Conservation (phyloP, 2,888 invertebrate genomes). For the Steinernema hermaphroditum region DNA sequence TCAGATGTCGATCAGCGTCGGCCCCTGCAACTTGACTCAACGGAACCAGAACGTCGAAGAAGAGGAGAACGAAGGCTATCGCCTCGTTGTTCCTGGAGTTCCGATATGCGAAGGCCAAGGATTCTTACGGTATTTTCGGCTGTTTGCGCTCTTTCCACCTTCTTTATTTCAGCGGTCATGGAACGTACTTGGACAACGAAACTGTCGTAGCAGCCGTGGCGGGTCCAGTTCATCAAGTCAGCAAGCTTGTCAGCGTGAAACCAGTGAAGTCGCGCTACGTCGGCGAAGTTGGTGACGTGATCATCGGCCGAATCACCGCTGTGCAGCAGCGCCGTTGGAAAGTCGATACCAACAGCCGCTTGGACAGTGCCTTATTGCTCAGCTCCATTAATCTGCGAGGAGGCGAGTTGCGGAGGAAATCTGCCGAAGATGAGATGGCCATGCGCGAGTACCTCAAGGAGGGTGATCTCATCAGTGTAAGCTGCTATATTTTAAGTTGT, state of each 20-base stretch:
- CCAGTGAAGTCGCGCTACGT: slow-evolving; percentile 79
- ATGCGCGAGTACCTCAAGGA: slow-evolving; percentile 92
- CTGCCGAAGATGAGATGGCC: slow-evolving; percentile 93
- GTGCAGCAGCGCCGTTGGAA: slow-evolving; percentile 75
- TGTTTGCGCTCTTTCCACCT: not conserved
- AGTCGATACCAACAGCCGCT: slow-evolving; percentile 78
- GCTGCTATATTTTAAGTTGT: slow-evolving; percentile 28
- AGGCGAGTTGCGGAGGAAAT: slow-evolving; percentile 76
- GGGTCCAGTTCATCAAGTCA: slow-evolving; percentile 89
- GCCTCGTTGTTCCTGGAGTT: slow-evolving; percentile 46
- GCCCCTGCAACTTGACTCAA: not conserved
- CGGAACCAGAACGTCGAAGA: not conserved
- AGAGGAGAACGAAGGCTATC: not conserved
- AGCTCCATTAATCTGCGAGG: slow-evolving; percentile 97
- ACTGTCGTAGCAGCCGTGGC: slow-evolving; percentile 85
- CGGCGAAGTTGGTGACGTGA: slow-evolving; percentile 90
- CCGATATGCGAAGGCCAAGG: slow-evolving; percentile 43
- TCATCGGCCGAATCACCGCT: slow-evolving; percentile 89
- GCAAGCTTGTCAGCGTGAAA: slow-evolving; percentile 86
- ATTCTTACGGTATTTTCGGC: slow-evolving; percentile 45
- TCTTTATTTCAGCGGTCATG: slow-evolving; percentile 81
- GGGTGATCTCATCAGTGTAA: slow-evolving; percentile 88
- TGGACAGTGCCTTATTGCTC: slow-evolving; percentile 81
- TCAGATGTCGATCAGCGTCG: slow-evolving; percentile 1
- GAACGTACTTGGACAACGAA: slow-evolving; percentile 77